A percentile compares a stretch with the other conserved stretches of the same genome.
These are phyloP conservation scores for Notodromas monacha DNA, from an alignment of 2,888 invertebrate genomes.

Conservation along the genomic window DNA sequence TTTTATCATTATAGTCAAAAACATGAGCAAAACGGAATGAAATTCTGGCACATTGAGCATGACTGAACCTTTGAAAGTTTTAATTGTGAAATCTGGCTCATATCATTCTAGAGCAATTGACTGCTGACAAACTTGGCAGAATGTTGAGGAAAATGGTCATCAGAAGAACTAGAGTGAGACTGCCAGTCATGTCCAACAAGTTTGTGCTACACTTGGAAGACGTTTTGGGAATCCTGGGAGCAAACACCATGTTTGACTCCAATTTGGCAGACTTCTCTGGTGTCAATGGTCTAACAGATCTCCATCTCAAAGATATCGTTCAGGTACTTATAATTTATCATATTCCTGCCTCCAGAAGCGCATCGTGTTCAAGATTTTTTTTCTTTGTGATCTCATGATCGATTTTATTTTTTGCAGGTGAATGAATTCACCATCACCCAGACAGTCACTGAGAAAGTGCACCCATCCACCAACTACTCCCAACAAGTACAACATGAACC, in stretches of 20 bases:
- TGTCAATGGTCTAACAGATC: conserved; percentile 43
- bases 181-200: conserved; percentile 21
- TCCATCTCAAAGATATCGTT: conserved; percentile 48
- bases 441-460: too few species aligned
- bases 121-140: conserved; percentile 11
- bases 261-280: conserved; percentile 47
- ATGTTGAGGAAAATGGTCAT: conserved; percentile 8
- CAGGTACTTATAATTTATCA: too few species aligned
- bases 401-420: too few species aligned
- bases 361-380: too few species aligned
- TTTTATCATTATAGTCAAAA: too few species aligned
- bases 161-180: conserved; percentile 13
- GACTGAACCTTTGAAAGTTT: too few species aligned
- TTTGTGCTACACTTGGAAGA: neutral
- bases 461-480: conserved; percentile 9
- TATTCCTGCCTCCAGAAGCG: too few species aligned
- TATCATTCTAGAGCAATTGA: conserved; percentile 11
- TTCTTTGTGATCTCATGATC: too few species aligned
- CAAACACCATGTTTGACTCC: conserved; percentile 25
- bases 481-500: conserved; percentile 8
- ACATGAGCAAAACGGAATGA: too few species aligned
- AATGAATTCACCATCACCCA: too few species aligned
- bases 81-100: too few species aligned
- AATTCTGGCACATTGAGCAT: too few species aligned
- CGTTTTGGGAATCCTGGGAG: conserved; percentile 1